Evolutionary conservation across 2,797 vertebrate genomes (phyloP).

Genomic region (Labeo calbasu): DNA sequence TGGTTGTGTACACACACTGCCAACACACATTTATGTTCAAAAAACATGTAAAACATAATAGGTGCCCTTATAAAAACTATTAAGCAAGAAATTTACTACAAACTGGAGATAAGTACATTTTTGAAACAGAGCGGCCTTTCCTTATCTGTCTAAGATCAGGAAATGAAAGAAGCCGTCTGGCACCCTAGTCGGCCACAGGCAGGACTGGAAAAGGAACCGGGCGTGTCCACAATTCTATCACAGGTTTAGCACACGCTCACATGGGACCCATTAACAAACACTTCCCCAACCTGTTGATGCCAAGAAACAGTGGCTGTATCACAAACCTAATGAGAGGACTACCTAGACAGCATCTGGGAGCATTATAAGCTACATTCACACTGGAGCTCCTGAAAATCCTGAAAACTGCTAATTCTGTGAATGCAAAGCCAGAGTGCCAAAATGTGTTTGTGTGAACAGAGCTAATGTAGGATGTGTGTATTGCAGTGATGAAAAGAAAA

Average conservation of each 20-base stretch:
- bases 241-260: conserved; percentile 40
- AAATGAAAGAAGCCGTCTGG: conserved; percentile 13
- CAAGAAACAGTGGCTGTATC: neutral
- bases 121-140: neutral
- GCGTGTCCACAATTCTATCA: conserved; percentile 39
- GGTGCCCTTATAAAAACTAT: neutral
- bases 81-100: neutral
- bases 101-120: neutral
- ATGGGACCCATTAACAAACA: conserved; percentile 31
- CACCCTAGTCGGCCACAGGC: conserved; percentile 17
- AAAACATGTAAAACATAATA: too few species aligned
- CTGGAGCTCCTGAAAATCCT: neutral
- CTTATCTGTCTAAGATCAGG: conserved; percentile 41
- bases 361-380: neutral
- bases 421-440: neutral
- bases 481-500: too few species aligned
- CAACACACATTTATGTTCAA: too few species aligned
- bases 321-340: neutral
- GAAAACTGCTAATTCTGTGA: neutral
- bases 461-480: neutral
- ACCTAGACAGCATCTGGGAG: neutral
- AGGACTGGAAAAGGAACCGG: conserved; percentile 55
- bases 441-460: neutral
- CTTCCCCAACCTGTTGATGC: conserved; percentile 28
- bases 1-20: too few species aligned